These are phyloP conservation scores for Catharus bicknelli DNA, from an alignment of 2,113 vertebrate species.

Conservation along the genomic window DNA sequence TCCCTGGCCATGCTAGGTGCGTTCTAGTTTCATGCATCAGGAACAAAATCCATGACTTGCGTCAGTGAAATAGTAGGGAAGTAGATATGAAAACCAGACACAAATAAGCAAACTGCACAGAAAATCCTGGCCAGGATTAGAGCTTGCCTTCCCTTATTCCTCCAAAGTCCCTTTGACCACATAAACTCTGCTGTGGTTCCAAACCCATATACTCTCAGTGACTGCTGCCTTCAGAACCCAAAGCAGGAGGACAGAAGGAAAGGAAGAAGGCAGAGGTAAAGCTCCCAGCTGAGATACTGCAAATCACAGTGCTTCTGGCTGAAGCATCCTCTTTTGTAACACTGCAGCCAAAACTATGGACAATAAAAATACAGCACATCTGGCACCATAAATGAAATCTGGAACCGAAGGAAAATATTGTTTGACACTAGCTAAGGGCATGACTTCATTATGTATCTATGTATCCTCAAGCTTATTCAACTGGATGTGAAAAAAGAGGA, in stretches of 20 bases:
- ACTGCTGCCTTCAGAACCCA: neutral
- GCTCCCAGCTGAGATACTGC: neutral
- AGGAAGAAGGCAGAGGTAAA: neutral
- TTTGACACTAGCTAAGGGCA: neutral
- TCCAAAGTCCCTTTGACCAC: neutral
- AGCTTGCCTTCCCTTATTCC: neutral
- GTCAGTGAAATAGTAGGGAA: neutral
- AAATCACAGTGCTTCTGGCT: neutral
- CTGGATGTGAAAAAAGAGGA: neutral
- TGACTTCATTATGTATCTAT: neutral
- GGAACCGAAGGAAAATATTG: neutral
- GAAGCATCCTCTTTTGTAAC: neutral
- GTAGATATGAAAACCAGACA: neutral
- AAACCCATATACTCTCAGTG: neutral
- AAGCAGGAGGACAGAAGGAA: neutral
- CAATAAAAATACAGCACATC: neutral
- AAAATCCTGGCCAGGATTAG: neutral
- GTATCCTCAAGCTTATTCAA: neutral
- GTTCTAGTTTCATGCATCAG: neutral
- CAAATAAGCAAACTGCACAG: neutral
- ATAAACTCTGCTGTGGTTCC: neutral
- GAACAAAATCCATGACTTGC: neutral
- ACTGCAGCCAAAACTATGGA: neutral
- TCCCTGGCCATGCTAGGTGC: neutral
- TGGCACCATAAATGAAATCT: neutral